phyloP scores from a whole-genome alignment of 2,113 vertebrate genomes.

The Pan troglodytes region NHGRI_mPanTro3-v2.1_pri NC_072407.2:72337501-72338000 shows the following conservation, averaged over 20 bases:
- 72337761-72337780: not conserved
- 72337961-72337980: not conserved
- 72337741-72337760: not conserved
- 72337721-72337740: not conserved
- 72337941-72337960: not conserved
- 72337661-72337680: not conserved
- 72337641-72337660: not conserved
- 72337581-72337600: not conserved
- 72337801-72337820: not conserved
- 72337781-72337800: not conserved
- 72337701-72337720: not conserved
- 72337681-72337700: not conserved
- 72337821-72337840: not conserved
- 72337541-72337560: not conserved
- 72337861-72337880: not conserved
- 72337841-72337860: not conserved
- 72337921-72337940: not conserved
- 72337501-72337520: not conserved
- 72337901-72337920: not conserved
- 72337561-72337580: not conserved
- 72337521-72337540: not conserved
- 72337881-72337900: not conserved
- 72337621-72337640: too few relatives aligned
- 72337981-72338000: not conserved
- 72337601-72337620: not conserved